phyloP scores from a whole-genome alignment of 2,797 vertebrate genomes.

The Characodon lateralis region DNA sequence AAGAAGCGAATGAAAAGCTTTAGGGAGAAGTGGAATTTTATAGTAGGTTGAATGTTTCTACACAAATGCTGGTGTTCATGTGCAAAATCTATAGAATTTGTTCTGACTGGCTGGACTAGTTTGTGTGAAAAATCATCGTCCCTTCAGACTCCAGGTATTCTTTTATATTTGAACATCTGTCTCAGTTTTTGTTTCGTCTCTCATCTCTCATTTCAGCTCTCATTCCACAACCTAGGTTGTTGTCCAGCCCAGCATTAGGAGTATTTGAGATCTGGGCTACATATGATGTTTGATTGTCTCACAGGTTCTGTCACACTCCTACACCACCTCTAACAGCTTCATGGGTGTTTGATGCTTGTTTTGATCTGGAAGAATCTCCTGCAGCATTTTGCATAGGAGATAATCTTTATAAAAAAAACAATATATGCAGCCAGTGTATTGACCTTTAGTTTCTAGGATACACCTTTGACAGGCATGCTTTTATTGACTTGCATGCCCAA shows the following conservation, averaged over 20 bases:
- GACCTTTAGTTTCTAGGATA: background rate
- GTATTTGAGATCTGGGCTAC: background rate
- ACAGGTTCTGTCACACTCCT: background rate
- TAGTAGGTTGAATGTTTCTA: background rate
- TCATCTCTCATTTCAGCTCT: background rate
- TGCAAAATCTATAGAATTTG: background rate
- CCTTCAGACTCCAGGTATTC: background rate
- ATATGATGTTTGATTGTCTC: background rate
- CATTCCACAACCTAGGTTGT: background rate
- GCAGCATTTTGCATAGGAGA: too few species aligned
- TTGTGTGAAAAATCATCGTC: background rate
- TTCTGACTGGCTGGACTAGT: background rate
- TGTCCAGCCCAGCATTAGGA: background rate
- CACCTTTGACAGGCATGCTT: background rate
- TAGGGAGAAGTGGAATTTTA: background rate
- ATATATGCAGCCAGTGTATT: background rate
- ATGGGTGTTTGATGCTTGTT: background rate
- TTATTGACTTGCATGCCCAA: background rate
- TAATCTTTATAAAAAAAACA: background rate
- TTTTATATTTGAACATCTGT: background rate
- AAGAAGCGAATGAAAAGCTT: background rate
- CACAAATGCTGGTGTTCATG: background rate
- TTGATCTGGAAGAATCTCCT: background rate
- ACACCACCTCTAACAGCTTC: background rate
- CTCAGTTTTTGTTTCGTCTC: background rate